Evolutionary conservation across 53 echinoderm and acorn worm genomes (phyloP).

Genomic region (Holothuria leucospilota): DNA sequence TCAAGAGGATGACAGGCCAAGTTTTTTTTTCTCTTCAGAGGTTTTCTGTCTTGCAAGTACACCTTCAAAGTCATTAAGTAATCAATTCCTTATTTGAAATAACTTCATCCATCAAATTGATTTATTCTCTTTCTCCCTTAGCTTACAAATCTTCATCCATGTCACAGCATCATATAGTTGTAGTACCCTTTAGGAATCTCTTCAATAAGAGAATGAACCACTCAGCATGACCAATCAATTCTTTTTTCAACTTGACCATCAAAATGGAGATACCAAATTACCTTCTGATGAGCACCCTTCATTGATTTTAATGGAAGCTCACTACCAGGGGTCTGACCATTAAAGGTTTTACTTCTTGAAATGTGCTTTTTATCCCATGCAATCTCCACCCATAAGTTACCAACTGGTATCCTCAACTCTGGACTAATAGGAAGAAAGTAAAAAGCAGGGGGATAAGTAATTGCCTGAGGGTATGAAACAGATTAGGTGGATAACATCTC

Average conservation of each 20-base stretch:
- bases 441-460: conserved; percentile 1
- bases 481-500: conserved; percentile 10
- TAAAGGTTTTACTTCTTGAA: neutral
- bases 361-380: too few relatives aligned
- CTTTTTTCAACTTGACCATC: conserved; percentile 21
- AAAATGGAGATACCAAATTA: too few relatives aligned
- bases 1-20: too few relatives aligned
- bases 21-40: too few relatives aligned
- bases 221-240: conserved; percentile 6
- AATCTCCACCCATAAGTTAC: too few relatives aligned
- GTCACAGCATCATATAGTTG: too few relatives aligned
- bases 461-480: conserved; percentile 12
- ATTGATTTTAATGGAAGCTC: neutral
- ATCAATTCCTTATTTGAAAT: too few relatives aligned
- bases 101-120: neutral
- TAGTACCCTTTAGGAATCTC: too few relatives aligned
- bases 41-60: too few relatives aligned
- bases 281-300: neutral
- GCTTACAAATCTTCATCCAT: neutral
- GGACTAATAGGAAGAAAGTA: too few relatives aligned
- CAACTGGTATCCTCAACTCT: too few relatives aligned
- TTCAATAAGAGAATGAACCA: neutral
- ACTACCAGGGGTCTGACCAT: neutral
- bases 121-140: neutral
- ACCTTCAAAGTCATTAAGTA: too few relatives aligned